Conservation (phyloP, 2,797 vertebrate genomes). For the Sternotherus odoratus region DNA sequence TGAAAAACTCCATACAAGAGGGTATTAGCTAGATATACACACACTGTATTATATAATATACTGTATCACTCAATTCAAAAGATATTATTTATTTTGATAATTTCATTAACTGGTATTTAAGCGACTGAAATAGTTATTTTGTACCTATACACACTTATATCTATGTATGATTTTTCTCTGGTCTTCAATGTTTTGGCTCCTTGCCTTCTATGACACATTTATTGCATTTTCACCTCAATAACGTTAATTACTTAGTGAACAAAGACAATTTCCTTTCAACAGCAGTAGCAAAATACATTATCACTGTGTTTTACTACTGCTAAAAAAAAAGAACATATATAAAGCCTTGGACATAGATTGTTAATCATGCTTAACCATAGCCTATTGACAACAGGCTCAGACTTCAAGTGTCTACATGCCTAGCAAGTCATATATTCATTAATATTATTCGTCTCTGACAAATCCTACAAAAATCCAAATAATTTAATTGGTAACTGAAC, state of each 20-base stretch:
- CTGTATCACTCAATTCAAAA: neutral
- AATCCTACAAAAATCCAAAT: neutral
- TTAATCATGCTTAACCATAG: slow-evolving; percentile 48
- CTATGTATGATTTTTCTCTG: neutral
- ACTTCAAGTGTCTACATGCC: fast-evolving
- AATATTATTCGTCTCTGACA: neutral
- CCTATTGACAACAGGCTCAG: slow-evolving; percentile 10
- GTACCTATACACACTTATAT: neutral
- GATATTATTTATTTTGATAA: neutral
- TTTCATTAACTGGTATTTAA: slow-evolving; percentile 6
- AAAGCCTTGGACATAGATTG: slow-evolving; percentile 29
- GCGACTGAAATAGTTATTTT: slow-evolving; percentile 4
- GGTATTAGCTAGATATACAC: neutral
- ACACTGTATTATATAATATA: neutral
- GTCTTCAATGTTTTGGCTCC: neutral
- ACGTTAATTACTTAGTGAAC: neutral
- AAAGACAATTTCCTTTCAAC: slow-evolving; percentile 3
- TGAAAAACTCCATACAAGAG: neutral
- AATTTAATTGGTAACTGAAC: neutral
- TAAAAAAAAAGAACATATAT: slow-evolving; percentile 12
- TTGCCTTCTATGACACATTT: neutral
- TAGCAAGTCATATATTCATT: neutral
- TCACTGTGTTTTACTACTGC: neutral
- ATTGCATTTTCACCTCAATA: slow-evolving; percentile 9
- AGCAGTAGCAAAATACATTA: neutral